phyloP scores from a whole-genome alignment of 2,888 invertebrate genomes.

The Thecophora atra region DNA sequence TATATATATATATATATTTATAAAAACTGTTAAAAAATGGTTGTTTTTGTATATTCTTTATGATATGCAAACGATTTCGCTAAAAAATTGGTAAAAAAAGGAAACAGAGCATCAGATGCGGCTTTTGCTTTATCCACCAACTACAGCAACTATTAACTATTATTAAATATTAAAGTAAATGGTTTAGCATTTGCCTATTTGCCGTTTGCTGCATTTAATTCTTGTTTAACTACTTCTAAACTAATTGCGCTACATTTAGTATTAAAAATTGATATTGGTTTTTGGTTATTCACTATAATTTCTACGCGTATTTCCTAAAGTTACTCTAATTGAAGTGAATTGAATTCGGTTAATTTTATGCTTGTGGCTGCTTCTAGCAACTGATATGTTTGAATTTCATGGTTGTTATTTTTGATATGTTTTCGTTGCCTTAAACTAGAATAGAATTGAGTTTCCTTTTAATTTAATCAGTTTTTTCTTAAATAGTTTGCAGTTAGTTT shows the following conservation, averaged over 20 bases:
- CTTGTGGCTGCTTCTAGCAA: conserved; percentile 49
- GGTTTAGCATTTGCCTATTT: too few species aligned
- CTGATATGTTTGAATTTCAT: conserved; percentile 64
- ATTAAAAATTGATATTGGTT: conserved; percentile 13
- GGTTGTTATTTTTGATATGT: conserved; percentile 52
- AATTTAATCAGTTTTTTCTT: conserved; percentile 43
- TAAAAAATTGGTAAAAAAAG: conserved; percentile 7
- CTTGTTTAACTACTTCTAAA: conserved; percentile 7
- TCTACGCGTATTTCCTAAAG: not conserved
- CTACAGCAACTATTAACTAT: too few species aligned
- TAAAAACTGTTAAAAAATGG: not conserved
- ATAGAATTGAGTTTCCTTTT: not conserved
- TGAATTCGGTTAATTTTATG: conserved; percentile 24
- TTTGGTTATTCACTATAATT: not conserved
- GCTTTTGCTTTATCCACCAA: too few species aligned
- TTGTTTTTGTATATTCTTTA: not conserved
- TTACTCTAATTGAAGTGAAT: too few species aligned
- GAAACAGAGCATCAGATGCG: too few species aligned
- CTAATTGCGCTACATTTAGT: conserved; percentile 20
- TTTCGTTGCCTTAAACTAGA: conserved; percentile 37
- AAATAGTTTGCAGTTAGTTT: conserved; percentile 41
- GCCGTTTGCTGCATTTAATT: not conserved
- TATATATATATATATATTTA: not conserved
- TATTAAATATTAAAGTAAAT: too few species aligned
- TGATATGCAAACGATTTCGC: conserved; percentile 23